Conservation (phyloP, 2,113 vertebrate species). For the Pachycephala philippinensis region DNA sequence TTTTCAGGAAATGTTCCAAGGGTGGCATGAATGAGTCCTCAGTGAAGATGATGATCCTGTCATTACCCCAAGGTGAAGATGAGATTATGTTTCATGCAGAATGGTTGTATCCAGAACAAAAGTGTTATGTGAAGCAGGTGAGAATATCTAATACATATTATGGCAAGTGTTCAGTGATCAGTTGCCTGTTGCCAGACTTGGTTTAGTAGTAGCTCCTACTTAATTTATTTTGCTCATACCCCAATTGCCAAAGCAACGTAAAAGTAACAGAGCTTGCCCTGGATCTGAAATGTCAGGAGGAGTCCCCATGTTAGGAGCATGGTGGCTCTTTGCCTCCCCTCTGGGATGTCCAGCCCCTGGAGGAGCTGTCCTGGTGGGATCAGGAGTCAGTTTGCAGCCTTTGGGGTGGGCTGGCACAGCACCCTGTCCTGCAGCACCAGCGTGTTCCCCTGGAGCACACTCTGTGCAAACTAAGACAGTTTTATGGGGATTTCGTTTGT, state of each 20-base stretch:
- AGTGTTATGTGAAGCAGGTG: background rate
- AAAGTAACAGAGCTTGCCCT: background rate
- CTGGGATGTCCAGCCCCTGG: background rate
- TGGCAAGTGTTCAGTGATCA: background rate
- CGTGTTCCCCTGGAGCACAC: rapidly evolving
- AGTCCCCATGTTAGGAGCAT: rapidly evolving
- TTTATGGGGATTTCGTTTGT: background rate
- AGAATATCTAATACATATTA: background rate
- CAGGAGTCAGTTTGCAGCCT: rapidly evolving
- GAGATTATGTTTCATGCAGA: background rate
- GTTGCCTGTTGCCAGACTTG: background rate
- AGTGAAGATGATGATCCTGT: background rate
- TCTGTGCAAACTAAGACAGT: background rate
- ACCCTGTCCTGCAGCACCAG: rapidly evolving
- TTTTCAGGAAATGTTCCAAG: background rate
- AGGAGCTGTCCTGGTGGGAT: background rate
- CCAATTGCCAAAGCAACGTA: background rate
- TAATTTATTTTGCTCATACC: background rate
- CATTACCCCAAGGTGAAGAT: background rate
- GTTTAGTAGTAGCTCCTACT: background rate
- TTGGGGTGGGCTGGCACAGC: background rate
- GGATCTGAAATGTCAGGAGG: background rate
- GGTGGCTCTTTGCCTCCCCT: background rate
- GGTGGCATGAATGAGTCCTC: background rate
- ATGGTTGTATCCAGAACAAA: background rate